phyloP scores from a whole-genome alignment of 2,888 invertebrate species.

The Heterodera filipjevi region DNA sequence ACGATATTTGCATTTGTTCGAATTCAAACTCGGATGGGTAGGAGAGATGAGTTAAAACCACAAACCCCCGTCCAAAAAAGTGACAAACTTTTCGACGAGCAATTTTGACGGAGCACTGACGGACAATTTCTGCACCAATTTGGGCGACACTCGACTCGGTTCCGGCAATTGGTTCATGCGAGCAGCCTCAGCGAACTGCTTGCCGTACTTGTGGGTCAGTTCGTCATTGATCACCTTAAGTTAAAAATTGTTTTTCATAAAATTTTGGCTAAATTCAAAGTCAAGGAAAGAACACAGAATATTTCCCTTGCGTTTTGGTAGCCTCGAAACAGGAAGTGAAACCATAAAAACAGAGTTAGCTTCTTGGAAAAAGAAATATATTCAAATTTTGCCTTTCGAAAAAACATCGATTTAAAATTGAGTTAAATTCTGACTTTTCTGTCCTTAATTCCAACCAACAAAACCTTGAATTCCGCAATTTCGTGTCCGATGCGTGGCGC shows the following conservation, averaged over 20 bases:
- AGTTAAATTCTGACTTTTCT: too few relatives aligned
- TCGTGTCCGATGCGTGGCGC: slow-evolving; percentile 80
- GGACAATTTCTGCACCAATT: slow-evolving; percentile 84
- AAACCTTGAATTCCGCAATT: slow-evolving; percentile 66
- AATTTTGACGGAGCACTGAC: slow-evolving; percentile 93
- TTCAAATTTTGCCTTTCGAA: too few relatives aligned
- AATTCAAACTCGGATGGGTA: too few relatives aligned
- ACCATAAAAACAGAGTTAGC: too few relatives aligned
- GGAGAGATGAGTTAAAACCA: too few relatives aligned
- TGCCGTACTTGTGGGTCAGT: slow-evolving; percentile 87
- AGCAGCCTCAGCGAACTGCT: slow-evolving; percentile 86
- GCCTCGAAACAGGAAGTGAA: too few relatives aligned
- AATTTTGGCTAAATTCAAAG: background rate
- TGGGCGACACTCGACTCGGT: slow-evolving; percentile 59
- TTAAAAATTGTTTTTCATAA: slow-evolving; percentile 56
- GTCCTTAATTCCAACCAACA: too few relatives aligned
- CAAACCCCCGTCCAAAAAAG: slow-evolving; percentile 14
- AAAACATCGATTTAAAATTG: too few relatives aligned
- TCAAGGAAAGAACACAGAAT: too few relatives aligned
- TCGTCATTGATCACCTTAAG: slow-evolving; percentile 82
- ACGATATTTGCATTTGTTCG: too few relatives aligned
- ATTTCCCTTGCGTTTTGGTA: too few relatives aligned
- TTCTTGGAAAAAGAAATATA: too few relatives aligned
- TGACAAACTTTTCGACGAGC: slow-evolving; percentile 80
- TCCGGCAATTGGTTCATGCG: slow-evolving; percentile 77